Percentiles rank a stretch among this genome's conserved stretches.
These are phyloP conservation scores for Ochropleura plecta DNA, from an alignment of 2,888 invertebrate genomes.

Conservation along the genomic window DNA sequence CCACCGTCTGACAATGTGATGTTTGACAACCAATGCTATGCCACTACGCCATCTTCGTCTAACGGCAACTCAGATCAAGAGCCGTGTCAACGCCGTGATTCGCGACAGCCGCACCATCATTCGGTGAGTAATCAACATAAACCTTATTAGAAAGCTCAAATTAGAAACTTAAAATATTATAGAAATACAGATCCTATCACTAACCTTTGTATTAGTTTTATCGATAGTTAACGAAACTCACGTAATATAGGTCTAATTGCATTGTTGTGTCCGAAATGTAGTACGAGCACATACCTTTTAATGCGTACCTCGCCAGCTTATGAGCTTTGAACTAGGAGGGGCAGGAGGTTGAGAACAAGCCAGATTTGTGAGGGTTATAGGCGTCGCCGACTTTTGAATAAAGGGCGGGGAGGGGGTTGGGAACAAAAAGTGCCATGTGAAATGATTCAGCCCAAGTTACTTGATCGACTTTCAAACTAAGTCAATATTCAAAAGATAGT, in stretches of 20 bases:
- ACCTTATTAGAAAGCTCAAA: neutral
- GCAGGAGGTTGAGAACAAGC: no score
- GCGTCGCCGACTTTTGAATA: no score
- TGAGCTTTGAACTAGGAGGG: no score
- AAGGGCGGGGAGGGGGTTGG: no score
- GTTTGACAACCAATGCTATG: conserved; percentile 98
- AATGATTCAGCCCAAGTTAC: no score
- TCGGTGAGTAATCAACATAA: conserved; percentile 79
- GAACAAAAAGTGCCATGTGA: no score
- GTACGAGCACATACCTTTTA: neutral
- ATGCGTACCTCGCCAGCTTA: neutral
- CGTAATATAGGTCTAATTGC: neutral
- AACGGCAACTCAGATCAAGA: conserved; percentile 98
- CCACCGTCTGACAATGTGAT: conserved; percentile 98
- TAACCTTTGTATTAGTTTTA: neutral
- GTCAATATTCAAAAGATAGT: no score
- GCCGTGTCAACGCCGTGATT: conserved; percentile 91
- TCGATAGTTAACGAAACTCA: neutral
- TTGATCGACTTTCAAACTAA: no score
- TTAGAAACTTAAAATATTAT: neutral
- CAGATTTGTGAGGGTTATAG: no score
- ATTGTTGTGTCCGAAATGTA: neutral
- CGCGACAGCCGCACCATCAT: conserved; percentile 92
- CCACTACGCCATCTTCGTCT: conserved; percentile 98
- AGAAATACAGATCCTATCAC: neutral